These are phyloP conservation scores for Alces alces DNA, from an alignment of 2,113 vertebrate species.

Conservation along the genomic window DNA sequence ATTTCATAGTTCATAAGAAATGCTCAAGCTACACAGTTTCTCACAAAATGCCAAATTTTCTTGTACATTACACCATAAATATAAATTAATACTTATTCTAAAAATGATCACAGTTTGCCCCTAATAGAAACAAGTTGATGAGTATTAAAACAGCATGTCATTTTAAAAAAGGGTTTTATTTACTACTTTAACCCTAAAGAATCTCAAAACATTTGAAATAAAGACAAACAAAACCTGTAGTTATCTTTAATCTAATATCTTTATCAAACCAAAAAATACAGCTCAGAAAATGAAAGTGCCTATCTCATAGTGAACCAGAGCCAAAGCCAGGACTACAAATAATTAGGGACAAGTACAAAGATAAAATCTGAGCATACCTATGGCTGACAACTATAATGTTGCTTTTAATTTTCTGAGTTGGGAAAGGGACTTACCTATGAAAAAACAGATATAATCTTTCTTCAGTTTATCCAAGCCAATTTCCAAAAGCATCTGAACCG, in stretches of 20 bases:
- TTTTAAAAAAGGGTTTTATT: background rate
- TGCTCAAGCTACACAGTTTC: background rate
- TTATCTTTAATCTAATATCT: background rate
- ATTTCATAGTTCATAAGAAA: background rate
- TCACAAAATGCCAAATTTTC: background rate
- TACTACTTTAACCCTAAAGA: background rate
- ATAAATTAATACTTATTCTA: background rate
- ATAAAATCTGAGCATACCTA: background rate
- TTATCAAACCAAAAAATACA: background rate
- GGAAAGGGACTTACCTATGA: constrained; percentile 86
- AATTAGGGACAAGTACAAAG: background rate
- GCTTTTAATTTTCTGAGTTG: background rate
- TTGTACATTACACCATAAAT: background rate
- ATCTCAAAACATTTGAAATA: constrained; percentile 32
- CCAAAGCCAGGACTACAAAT: background rate
- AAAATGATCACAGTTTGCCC: background rate
- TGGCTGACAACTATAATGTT: background rate
- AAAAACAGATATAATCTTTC: constrained; percentile 96
- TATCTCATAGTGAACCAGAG: background rate
- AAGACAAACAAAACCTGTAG: background rate
- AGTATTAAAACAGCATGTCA: background rate
- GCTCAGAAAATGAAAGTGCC: background rate
- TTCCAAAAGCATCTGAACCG: constrained; percentile 93
- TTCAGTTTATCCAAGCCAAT: constrained; percentile 96
- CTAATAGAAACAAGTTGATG: background rate